Conservation (phyloP, 2,797 vertebrate genomes). For the Melanotaenia pygmaea region DNA sequence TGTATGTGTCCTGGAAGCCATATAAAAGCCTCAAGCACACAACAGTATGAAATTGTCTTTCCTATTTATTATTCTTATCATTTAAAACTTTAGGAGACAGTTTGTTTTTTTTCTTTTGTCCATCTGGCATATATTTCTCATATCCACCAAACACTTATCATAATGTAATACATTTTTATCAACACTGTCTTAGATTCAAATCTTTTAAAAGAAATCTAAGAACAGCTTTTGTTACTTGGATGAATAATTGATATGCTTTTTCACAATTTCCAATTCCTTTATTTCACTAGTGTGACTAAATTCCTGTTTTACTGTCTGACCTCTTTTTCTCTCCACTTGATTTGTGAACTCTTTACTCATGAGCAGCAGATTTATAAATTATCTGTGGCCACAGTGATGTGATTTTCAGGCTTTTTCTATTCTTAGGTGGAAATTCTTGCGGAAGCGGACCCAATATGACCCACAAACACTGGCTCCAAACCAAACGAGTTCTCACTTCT, state of each 20-base stretch:
- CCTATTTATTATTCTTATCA: no score
- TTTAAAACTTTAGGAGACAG: background rate
- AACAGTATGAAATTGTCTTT: background rate
- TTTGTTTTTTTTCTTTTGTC: background rate
- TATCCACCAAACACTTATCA: no score
- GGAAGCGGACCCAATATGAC: slow-evolving; percentile 25
- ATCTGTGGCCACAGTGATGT: slow-evolving; percentile 7
- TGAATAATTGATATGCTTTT: slow-evolving; percentile 2
- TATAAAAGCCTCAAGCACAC: background rate
- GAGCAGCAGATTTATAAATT: slow-evolving; percentile 32
- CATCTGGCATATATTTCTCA: no score
- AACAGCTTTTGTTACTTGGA: slow-evolving; percentile 12
- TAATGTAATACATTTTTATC: background rate
- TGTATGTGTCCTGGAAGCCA: background rate
- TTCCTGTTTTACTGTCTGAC: slow-evolving; percentile 2
- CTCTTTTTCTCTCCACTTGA: slow-evolving; percentile 18
- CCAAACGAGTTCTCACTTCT: slow-evolving; percentile 48
- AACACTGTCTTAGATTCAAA: background rate
- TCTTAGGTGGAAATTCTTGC: slow-evolving; percentile 11
- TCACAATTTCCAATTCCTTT: slow-evolving; percentile 5
- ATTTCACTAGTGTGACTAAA: slow-evolving; percentile 15
- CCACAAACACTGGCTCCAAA: slow-evolving; percentile 38
- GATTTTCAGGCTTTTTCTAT: slow-evolving; percentile 15
- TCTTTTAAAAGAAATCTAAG: background rate
- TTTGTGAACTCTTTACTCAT: slow-evolving; percentile 17